These are phyloP conservation scores for Sogatella furcifera DNA, from an alignment of 1,140 invertebrate species.

Conservation along the genomic window DNA sequence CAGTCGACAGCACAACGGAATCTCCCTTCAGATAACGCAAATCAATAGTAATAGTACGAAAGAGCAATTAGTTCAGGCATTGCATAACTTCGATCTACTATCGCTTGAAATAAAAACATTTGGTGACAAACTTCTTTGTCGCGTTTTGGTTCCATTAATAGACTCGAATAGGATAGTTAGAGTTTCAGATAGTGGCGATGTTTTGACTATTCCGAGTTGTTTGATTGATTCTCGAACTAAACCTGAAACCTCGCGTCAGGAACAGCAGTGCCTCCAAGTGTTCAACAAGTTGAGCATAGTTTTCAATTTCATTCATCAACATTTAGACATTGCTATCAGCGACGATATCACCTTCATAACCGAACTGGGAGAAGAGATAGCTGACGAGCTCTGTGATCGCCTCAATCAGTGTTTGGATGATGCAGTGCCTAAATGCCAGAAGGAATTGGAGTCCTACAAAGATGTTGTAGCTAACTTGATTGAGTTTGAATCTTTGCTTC, in stretches of 20 bases:
- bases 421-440: constrained; percentile 61
- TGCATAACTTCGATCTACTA: constrained; percentile 9
- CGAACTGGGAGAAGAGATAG: constrained; percentile 47
- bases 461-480: constrained; percentile 49
- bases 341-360: constrained; percentile 43
- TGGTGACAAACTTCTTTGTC: not conserved
- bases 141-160: constrained; percentile 12
- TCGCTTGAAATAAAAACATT: constrained; percentile 11
- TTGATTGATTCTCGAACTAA: not conserved
- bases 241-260: not conserved
- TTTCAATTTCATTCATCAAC: constrained; percentile 16
- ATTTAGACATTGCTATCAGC: constrained; percentile 36
- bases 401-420: constrained; percentile 60
- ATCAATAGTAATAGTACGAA: not conserved
- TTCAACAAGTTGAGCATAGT: constrained; percentile 10
- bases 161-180: not conserved
- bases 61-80: constrained; percentile 12
- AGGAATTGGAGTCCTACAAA: constrained; percentile 53
- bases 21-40: no score
- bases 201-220: not conserved
- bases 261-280: constrained; percentile 1
- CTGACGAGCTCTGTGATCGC: constrained; percentile 50
- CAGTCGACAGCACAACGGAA: no score
- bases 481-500: constrained; percentile 52
- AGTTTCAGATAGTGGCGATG: not conserved